Evolutionary conservation across 2,797 vertebrate species (phyloP), one percentile per base, ranked within the genome.

Genomic region (Pangasius sanitwongsei): DNA sequence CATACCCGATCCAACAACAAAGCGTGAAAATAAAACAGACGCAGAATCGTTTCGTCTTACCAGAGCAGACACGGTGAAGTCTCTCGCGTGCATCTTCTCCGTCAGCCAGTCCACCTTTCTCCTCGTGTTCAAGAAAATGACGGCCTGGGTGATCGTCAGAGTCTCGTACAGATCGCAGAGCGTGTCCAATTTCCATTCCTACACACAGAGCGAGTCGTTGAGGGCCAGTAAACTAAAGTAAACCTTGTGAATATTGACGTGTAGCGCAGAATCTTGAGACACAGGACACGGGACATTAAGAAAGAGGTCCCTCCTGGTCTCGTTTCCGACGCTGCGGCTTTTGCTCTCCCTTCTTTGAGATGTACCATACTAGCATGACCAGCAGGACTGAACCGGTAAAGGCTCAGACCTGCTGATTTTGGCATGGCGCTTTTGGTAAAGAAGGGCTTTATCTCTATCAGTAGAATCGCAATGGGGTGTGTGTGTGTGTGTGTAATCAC

Each of bases 101-200:
- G 98, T 99, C 90, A 99, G 94, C 98, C 99, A 99, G 95, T 99
- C 99, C 1, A 99, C 99, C 96, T 99, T 99, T 96, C 98, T 98
- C 94, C 98, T 97, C 34, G 99, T 99, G 93, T 99, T 99, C 90
- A 99, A 97, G 93, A 99, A 99, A 93, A 99, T 99, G 86, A 99
- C 99, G 67, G 98, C 99, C 95, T 99, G 98, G 23, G 98, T 99
- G 96, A 99, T 99, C 0, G 98, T 99, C 94, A 99, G 94, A 0
- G 98, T 99, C 92, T 99, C 99, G 28, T 99, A 99, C 93, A 99
- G 93, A 94, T 99, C 98, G 91, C 99, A 99, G 50, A 99, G 96
- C 1, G 99, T 99, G 94, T 99, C 98, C 94, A 99, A 93, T 92
- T 99, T 99, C 98, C 98, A 99, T 91, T 99, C 99, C 99, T 99